These are phyloP conservation scores for Chroicocephalus ridibundus DNA, from an alignment of 2,113 vertebrate species.

Conservation along the genomic window DNA sequence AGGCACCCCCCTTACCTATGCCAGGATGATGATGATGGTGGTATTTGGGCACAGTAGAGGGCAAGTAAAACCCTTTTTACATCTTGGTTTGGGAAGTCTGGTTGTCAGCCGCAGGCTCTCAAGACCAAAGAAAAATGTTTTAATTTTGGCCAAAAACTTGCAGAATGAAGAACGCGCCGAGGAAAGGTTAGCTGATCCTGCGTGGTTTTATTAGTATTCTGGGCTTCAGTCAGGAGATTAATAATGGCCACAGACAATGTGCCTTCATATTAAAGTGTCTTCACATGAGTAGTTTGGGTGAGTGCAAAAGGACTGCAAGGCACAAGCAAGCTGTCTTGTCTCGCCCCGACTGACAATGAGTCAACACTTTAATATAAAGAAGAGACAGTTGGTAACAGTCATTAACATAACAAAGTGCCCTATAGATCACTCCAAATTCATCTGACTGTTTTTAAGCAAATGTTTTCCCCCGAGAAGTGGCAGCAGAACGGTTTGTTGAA, in stretches of 20 bases:
- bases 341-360: constrained; percentile 43
- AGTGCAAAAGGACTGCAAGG: constrained; percentile 49
- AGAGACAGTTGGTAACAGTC: constrained; percentile 53
- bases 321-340: constrained; percentile 45
- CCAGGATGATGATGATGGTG: neutral
- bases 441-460: constrained; percentile 46
- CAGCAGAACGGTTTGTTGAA: neutral
- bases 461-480: constrained; percentile 28
- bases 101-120: neutral
- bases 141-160: neutral
- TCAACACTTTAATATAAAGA: constrained; percentile 52
- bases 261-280: constrained; percentile 61
- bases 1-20: neutral
- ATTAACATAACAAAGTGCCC: constrained; percentile 65
- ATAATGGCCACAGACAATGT: constrained; percentile 39
- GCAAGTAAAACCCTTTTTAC: neutral
- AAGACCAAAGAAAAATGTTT: neutral
- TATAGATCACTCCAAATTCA: constrained; percentile 36
- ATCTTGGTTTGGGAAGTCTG: neutral
- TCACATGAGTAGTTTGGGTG: constrained; percentile 57
- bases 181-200: constrained; percentile 10
- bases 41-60: neutral
- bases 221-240: constrained; percentile 41
- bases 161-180: neutral
- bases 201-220: constrained; percentile 7